These are phyloP conservation scores for Scrobipalpa atriplicella DNA, from an alignment of 2,888 invertebrate species.

Conservation along the genomic window DNA sequence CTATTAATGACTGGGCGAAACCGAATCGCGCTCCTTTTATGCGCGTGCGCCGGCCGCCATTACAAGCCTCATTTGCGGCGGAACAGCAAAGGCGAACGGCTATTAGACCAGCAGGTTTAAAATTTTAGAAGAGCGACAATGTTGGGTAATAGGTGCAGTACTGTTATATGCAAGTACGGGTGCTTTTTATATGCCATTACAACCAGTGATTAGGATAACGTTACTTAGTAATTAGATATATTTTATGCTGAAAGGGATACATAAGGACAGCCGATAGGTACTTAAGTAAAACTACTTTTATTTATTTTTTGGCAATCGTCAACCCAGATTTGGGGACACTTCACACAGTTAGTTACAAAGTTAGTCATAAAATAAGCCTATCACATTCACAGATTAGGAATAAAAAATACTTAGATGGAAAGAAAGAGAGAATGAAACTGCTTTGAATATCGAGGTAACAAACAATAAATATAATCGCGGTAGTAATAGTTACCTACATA, in stretches of 20 bases:
- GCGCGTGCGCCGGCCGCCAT: conserved; percentile 63
- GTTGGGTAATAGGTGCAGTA: conserved; percentile 10
- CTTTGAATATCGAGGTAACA: too few species aligned
- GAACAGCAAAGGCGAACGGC: conserved; percentile 68
- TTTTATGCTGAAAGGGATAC: background rate
- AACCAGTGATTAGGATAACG: background rate
- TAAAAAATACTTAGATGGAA: too few species aligned
- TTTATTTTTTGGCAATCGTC: too few species aligned
- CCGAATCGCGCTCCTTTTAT: conserved; percentile 73
- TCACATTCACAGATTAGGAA: too few species aligned
- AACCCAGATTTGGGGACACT: too few species aligned
- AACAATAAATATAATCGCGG: too few species aligned
- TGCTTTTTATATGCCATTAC: conserved; percentile 2
- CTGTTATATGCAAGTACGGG: conserved; percentile 7
- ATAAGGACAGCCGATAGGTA: background rate
- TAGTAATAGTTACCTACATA: too few species aligned
- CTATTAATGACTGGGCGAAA: conserved; percentile 77
- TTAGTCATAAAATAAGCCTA: too few species aligned
- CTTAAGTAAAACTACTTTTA: background rate
- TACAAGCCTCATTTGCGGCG: conserved; percentile 79
- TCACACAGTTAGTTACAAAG: too few species aligned
- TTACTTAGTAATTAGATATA: background rate
- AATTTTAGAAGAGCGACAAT: conserved; percentile 13
- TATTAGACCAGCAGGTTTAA: conserved; percentile 26
- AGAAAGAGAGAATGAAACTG: too few species aligned